Conservation (phyloP, 1,140 invertebrate species). For the Drosophila nigromelanica region DNA sequence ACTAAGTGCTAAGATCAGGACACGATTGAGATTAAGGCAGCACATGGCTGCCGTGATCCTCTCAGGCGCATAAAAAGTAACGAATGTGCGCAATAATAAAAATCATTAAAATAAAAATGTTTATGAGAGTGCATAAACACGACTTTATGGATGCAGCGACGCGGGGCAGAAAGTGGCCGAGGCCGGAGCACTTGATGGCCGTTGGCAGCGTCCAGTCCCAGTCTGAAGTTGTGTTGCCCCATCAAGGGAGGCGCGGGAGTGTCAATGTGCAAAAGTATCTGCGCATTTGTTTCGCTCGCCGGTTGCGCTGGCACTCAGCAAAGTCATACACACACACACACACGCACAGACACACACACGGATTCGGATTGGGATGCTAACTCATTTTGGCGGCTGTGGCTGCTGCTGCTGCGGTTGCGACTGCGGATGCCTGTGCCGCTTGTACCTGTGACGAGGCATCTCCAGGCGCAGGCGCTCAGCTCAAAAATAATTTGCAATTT, state of each 20-base stretch:
- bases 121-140: conserved; percentile 82
- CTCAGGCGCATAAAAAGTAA: conserved; percentile 76
- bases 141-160: conserved; percentile 52
- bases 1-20: conserved; percentile 30
- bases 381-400: conserved; percentile 72
- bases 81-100: conserved; percentile 82
- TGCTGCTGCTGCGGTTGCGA: conserved; percentile 41
- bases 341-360: conserved; percentile 18
- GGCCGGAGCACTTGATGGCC: conserved; percentile 66
- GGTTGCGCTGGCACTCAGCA: conserved; percentile 40
- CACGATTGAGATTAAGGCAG: conserved; percentile 34
- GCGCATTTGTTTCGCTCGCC: conserved; percentile 49
- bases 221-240: neutral
- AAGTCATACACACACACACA: conserved; percentile 27
- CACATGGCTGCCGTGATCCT: conserved; percentile 43
- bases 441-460: conserved; percentile 42
- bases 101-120: conserved; percentile 83
- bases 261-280: conserved; percentile 72
- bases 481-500: conserved; percentile 83
- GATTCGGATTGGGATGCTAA: conserved; percentile 70
- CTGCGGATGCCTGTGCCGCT: conserved; percentile 28
- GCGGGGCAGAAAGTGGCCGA: neutral
- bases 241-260: conserved; percentile 16
- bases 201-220: conserved; percentile 19
- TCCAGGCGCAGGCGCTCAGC: conserved; percentile 74